Percentiles rank a stretch among this genome's conserved stretches.
These are phyloP conservation scores for Xanthorhoe spadicearia DNA, from an alignment of 2,888 invertebrate genomes.

Conservation along the genomic window DNA sequence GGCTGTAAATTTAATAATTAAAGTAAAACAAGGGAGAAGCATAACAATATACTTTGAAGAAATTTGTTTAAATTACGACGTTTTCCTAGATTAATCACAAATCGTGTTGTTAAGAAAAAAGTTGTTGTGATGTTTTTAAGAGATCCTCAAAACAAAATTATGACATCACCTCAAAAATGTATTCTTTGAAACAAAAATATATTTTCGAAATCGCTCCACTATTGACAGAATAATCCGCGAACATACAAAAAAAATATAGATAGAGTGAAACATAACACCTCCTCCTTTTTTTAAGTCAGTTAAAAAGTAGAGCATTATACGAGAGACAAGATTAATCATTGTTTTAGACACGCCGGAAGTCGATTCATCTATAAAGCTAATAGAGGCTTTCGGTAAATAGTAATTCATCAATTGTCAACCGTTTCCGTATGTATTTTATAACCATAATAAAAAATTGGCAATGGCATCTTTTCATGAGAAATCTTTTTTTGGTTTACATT, in stretches of 20 bases:
- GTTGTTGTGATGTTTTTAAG: neutral
- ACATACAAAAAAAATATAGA: too few relatives aligned
- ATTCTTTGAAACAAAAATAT: too few relatives aligned
- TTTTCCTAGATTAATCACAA: too few relatives aligned
- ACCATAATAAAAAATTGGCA: slow-evolving; percentile 18
- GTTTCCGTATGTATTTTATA: slow-evolving; percentile 33
- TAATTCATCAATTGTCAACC: slow-evolving; percentile 43
- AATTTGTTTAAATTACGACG: too few relatives aligned
- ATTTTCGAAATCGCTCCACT: too few relatives aligned
- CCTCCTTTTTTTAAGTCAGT: too few relatives aligned
- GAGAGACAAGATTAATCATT: slow-evolving; percentile 35
- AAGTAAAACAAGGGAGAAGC: neutral
- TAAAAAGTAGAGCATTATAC: neutral
- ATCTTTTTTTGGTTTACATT: neutral
- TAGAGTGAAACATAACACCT: too few relatives aligned
- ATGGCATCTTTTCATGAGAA: slow-evolving; percentile 4
- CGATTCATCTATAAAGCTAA: slow-evolving; percentile 30
- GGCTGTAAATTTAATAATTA: neutral
- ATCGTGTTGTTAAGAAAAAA: neutral
- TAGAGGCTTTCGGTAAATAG: slow-evolving; percentile 37
- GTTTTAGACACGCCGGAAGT: slow-evolving; percentile 32
- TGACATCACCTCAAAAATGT: too few relatives aligned
- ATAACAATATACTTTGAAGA: neutral
- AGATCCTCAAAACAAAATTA: too few relatives aligned
- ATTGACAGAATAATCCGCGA: too few relatives aligned